phyloP scores from a whole-genome alignment of 2,797 vertebrate genomes.

The Pelodytes ibericus region DNA sequence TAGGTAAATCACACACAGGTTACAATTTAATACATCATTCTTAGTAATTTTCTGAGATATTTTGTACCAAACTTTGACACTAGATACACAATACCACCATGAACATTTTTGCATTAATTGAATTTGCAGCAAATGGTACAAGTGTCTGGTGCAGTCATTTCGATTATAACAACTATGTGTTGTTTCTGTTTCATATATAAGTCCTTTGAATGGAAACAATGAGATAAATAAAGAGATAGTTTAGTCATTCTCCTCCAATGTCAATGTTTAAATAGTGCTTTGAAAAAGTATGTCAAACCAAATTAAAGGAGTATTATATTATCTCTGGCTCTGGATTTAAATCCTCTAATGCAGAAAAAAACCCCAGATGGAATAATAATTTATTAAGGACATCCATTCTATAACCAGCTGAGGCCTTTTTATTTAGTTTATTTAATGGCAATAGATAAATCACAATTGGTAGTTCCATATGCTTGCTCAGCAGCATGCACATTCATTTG shows the following conservation, averaged over 20 bases:
- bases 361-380: slow-evolving; percentile 43
- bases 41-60: no score
- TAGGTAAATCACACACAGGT: no score
- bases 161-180: slow-evolving; percentile 29
- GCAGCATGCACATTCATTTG: slow-evolving; percentile 26
- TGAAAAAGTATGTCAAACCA: slow-evolving; percentile 21
- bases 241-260: slow-evolving; percentile 45
- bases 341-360: slow-evolving; percentile 38
- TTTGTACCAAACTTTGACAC: no score
- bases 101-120: no score
- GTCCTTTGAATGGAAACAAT: slow-evolving; percentile 1
- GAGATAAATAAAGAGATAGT: slow-evolving; percentile 15
- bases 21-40: no score
- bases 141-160: slow-evolving; percentile 21
- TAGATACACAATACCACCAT: no score
- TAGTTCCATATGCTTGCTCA: slow-evolving; percentile 42
- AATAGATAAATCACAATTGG: slow-evolving; percentile 47
- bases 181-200: slow-evolving; percentile 40
- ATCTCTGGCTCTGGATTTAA: slow-evolving; percentile 26
- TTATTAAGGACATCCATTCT: slow-evolving; percentile 46
- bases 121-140: no score
- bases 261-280: slow-evolving; percentile 26
- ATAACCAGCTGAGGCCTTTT: slow-evolving; percentile 43
- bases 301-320: slow-evolving; percentile 31
- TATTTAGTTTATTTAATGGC: slow-evolving; percentile 48